Percentiles rank a stretch among this genome's conserved stretches.
Conservation (phyloP, 2,797 vertebrate genomes). For the Hybognathus amarus region DNA sequence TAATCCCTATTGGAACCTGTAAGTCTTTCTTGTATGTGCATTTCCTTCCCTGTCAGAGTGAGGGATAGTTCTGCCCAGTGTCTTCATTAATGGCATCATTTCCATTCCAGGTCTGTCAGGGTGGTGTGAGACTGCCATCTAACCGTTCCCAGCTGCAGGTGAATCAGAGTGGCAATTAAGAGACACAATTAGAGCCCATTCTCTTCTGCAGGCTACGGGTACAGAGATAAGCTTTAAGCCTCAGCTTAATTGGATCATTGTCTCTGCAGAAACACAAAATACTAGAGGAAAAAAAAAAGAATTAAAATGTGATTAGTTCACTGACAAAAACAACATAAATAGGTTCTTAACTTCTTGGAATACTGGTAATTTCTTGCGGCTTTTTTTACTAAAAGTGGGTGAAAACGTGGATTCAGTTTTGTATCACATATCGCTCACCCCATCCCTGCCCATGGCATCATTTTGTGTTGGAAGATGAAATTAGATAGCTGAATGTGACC, state of each 20-base stretch:
- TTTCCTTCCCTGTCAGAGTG: conserved; percentile 57
- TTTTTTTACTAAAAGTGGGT: background rate
- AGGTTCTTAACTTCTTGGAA: conserved; percentile 29
- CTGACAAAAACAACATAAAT: conserved; percentile 51
- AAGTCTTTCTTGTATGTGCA: conserved; percentile 48
- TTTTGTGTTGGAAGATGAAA: conserved; percentile 39
- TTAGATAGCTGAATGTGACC: conserved; percentile 10
- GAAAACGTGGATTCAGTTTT: conserved; percentile 17
- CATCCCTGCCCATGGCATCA: conserved; percentile 24
- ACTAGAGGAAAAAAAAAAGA: conserved; percentile 60
- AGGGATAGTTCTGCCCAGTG: conserved; percentile 50
- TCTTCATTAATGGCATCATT: conserved; percentile 62
- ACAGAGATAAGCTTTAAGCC: conserved; percentile 69
- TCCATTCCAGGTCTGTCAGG: conserved; percentile 56
- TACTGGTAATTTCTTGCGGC: background rate
- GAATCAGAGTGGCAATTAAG: conserved; percentile 73
- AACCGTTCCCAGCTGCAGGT: conserved; percentile 71
- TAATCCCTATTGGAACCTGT: conserved; percentile 50
- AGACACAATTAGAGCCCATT: conserved; percentile 64
- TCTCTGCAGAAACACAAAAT: conserved; percentile 73
- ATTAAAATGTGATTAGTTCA: conserved; percentile 60
- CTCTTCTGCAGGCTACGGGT: conserved; percentile 73
- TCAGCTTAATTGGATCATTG: conserved; percentile 76
- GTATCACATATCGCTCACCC: conserved; percentile 6
- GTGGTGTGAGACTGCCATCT: conserved; percentile 65